phyloP scores from a whole-genome alignment of 2,888 invertebrate genomes.

The Stenichneumon culpator region DNA sequence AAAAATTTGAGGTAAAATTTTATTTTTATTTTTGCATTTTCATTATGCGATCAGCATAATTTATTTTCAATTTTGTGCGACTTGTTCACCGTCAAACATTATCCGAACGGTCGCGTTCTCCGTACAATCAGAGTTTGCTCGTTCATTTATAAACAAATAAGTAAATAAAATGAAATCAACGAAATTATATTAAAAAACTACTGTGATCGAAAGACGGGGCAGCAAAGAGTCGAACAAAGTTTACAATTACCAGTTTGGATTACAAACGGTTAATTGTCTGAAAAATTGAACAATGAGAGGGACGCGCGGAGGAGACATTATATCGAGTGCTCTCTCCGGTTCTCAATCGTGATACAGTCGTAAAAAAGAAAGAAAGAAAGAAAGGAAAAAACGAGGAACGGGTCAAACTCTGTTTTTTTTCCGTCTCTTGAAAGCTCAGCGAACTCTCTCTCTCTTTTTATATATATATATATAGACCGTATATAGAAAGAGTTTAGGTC shows the following conservation, averaged over 20 bases:
- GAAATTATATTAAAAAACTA: neutral
- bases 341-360: conserved; percentile 41
- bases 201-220: neutral
- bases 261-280: conserved; percentile 82
- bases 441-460: no score
- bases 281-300: conserved; percentile 77
- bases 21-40: no score
- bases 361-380: conserved; percentile 13
- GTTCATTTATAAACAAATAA: no score
- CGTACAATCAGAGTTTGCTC: no score
- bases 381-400: neutral
- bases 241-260: conserved; percentile 80
- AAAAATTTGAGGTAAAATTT: no score
- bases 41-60: no score
- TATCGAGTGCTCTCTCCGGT: conserved; percentile 23
- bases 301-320: conserved; percentile 30
- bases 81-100: no score
- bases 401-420: conserved; percentile 21
- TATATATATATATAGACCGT: neutral
- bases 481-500: conserved; percentile 31
- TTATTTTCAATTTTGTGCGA: no score
- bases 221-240: conserved; percentile 31
- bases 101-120: no score
- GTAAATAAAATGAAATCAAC: no score
- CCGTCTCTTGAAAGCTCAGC: conserved; percentile 12